Evolutionary conservation across 1,140 invertebrate genomes (phyloP).

Genomic region (Achroia grisella): DNA sequence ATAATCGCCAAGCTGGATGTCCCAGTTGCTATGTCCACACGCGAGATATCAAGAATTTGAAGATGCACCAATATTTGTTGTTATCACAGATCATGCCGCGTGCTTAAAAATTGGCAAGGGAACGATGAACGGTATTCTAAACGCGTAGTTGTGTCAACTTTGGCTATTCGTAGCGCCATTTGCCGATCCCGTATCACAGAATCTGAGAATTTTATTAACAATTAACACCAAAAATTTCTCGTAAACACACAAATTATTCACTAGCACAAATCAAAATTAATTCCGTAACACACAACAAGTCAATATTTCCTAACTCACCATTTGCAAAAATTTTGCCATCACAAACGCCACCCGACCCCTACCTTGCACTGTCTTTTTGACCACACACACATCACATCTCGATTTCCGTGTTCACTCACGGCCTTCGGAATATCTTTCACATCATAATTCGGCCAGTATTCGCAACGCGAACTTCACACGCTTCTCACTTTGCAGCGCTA

Average conservation of each 20-base stretch:
- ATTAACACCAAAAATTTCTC: constrained; percentile 61
- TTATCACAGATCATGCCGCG: constrained; percentile 56
- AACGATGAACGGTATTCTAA: constrained; percentile 68
- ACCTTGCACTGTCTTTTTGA: constrained; percentile 75
- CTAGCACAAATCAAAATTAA: constrained; percentile 56
- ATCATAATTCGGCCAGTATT: constrained; percentile 72
- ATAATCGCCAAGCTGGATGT: constrained; percentile 73
- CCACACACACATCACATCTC: constrained; percentile 74
- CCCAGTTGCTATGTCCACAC: constrained; percentile 66
- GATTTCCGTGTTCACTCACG: constrained; percentile 75
- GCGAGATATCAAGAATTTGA: constrained; percentile 59
- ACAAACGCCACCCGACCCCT: constrained; percentile 75
- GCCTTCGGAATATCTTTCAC: constrained; percentile 75
- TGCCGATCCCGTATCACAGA: constrained; percentile 67
- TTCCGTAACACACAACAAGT: constrained; percentile 47
- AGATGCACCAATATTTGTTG: constrained; percentile 63
- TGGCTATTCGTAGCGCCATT: constrained; percentile 73
- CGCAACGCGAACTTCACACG: constrained; percentile 72
- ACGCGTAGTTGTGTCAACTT: constrained; percentile 74
- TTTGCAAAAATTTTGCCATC: constrained; percentile 75
- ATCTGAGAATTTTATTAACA: constrained; percentile 63
- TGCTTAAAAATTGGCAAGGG: constrained; percentile 55
- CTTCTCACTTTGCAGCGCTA: constrained; percentile 52
- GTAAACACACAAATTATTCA: constrained; percentile 56
- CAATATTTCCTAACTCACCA: constrained; percentile 73